Evolutionary conservation across 2,113 vertebrate species (phyloP).

Genomic region (Phodopus roborovskii): DNA sequence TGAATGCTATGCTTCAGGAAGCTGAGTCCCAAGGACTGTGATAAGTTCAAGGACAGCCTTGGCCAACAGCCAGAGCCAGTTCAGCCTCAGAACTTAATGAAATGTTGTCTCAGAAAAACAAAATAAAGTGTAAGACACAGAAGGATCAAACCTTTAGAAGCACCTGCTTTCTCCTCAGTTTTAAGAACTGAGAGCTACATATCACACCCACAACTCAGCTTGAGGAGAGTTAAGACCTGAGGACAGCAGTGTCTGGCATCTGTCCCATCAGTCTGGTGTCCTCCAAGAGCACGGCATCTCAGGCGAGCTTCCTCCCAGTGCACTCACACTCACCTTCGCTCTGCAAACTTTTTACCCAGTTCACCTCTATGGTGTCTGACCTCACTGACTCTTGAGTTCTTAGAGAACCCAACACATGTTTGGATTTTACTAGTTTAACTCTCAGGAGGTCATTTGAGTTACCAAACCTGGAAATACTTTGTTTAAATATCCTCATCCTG

Average conservation of each 20-base stretch:
- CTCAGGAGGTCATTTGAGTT: conserved; percentile 24
- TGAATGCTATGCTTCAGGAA: not conserved
- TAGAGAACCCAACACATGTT: not conserved
- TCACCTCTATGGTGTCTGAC: not conserved
- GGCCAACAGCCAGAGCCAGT: too few species aligned
- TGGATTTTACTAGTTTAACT: not conserved
- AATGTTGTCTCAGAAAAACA: not conserved
- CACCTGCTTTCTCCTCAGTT: not conserved
- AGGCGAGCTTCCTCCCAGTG: not conserved
- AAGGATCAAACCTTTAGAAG: not conserved
- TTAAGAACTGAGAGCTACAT: not conserved
- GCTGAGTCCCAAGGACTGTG: not conserved
- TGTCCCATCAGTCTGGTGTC: not conserved
- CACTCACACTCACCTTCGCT: not conserved
- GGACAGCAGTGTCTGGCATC: not conserved
- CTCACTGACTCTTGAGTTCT: not conserved
- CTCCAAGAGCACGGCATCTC: not conserved
- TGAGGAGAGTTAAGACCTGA: not conserved
- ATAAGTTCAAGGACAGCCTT: not conserved
- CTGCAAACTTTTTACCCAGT: not conserved
- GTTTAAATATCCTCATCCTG: not conserved
- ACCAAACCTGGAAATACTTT: not conserved
- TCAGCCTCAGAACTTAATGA: not conserved
- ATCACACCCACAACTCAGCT: not conserved
- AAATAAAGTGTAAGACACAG: not conserved